Conservation (phyloP, 2,888 invertebrate species). For the Thymelicus acteon region DNA sequence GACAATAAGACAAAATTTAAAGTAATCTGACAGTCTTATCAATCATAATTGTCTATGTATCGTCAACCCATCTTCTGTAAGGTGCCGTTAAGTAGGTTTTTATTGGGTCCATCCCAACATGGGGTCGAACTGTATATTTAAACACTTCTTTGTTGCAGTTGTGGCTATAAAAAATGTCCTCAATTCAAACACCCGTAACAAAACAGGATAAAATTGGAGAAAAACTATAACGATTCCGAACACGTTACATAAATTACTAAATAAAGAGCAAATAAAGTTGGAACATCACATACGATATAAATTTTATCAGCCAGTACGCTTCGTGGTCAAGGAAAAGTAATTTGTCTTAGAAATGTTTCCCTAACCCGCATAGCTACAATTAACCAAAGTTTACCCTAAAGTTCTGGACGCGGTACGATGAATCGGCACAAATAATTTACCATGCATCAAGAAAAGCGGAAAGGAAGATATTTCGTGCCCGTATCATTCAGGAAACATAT, state of each 20-base stretch:
- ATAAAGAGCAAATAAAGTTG: neutral
- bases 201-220: neutral
- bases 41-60: no score
- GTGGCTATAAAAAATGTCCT: no score
- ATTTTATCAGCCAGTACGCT: neutral
- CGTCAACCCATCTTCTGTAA: no score
- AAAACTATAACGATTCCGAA: neutral
- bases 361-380: slow-evolving; percentile 18
- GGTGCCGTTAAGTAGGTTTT: no score
- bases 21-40: no score
- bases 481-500: no score
- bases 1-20: no score
- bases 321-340: slow-evolving; percentile 14
- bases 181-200: no score
- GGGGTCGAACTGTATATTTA: no score
- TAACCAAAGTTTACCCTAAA: slow-evolving; percentile 17
- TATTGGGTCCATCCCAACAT: no score
- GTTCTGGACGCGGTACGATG: slow-evolving; percentile 11
- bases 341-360: slow-evolving; percentile 18
- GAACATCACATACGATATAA: neutral
- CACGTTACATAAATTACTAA: neutral
- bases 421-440: neutral
- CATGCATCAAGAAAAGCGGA: neutral
- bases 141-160: no score
- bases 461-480: no score